Evolutionary conservation across 2,888 invertebrate species (phyloP).

Genomic region (Scrobipalpa atriplicella): DNA sequence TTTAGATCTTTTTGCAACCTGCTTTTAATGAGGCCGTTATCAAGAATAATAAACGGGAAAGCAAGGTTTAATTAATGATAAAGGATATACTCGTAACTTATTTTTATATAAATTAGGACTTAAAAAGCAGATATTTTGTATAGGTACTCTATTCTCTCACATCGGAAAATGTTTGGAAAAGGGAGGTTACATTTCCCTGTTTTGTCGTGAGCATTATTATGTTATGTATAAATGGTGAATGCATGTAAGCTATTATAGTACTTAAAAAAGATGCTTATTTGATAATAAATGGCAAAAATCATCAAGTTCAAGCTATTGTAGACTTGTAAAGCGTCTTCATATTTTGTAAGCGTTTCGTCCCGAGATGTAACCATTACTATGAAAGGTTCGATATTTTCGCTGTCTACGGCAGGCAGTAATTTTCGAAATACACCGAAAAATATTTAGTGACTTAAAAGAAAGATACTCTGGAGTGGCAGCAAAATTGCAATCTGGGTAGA

Average conservation of each 20-base stretch:
- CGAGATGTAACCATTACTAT: conserved; percentile 46
- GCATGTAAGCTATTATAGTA: too few relatives aligned
- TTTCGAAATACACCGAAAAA: neutral
- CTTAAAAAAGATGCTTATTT: too few relatives aligned
- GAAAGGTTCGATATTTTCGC: conserved; percentile 33
- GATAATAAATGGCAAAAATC: too few relatives aligned
- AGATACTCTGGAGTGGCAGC: too few relatives aligned
- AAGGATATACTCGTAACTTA: conserved; percentile 30
- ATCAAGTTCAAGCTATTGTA: neutral
- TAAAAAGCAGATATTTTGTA: too few relatives aligned
- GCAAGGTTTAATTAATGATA: conserved; percentile 22
- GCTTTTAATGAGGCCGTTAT: conserved; percentile 21
- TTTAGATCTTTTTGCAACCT: neutral
- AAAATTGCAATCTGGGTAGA: too few relatives aligned
- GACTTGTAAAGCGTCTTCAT: conserved; percentile 28
- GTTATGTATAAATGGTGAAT: too few relatives aligned
- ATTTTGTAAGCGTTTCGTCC: conserved; percentile 40
- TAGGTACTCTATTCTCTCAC: too few relatives aligned
- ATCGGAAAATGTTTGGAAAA: too few relatives aligned
- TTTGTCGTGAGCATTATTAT: too few relatives aligned
- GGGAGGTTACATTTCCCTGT: too few relatives aligned
- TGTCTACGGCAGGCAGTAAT: neutral
- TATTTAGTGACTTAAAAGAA: neutral
- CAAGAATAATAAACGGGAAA: conserved; percentile 46
- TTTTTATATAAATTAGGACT: conserved; percentile 51